Base-by-base conservation (phyloP, 2,888 invertebrate genomes). In the Drosophila maculinotata region DNA sequence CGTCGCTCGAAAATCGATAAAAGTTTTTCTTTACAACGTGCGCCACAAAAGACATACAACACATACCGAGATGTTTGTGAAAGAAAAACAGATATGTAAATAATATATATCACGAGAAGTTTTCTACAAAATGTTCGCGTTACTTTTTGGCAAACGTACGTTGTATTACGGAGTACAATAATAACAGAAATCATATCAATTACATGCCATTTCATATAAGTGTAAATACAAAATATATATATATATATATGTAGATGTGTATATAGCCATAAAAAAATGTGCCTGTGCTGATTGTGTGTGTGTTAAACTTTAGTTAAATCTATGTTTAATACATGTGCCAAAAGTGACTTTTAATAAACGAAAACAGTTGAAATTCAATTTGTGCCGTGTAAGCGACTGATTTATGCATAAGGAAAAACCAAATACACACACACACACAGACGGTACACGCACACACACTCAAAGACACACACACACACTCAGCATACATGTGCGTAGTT, bases 1-100 rank as follows among this genome's bases (percentile, higher is more conserved):
- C 39, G 15, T 30, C 23, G 45, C 25, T 45, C 62, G 17, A 69
- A 74, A 73, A 74, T 74, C 73, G 62, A 74, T 75, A 72, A 39
- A 49, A 57, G 10, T 58, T 58, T 66, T 51, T 38, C 12, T 12
- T 28, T 17, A 17, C 14, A 33, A 28, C 14, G 10, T n/a, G 23
- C 3, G 28, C 20, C 10, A 3, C 12, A 14, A 25, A 5, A 35
- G 3, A 28, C 15, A 14, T n/a, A n/a, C n/a, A n/a, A n/a, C n/a
- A n/a, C n/a, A n/a, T n/a, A n/a, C n/a, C n/a, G 12, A 23, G 20
- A 3, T 12, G 52, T 31, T 31, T 44, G 23, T 54, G 8, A 30
- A 45, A 26, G n/a, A 9, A 14, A n/a, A 26, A 28, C 17, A 36
- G 8, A 35, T 28, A 25, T 69, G 42, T 51, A 45, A 63, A 58